Evolutionary conservation across 64 coral and sea anemone species (phyloP).

Genomic region (Montipora sp.): DNA sequence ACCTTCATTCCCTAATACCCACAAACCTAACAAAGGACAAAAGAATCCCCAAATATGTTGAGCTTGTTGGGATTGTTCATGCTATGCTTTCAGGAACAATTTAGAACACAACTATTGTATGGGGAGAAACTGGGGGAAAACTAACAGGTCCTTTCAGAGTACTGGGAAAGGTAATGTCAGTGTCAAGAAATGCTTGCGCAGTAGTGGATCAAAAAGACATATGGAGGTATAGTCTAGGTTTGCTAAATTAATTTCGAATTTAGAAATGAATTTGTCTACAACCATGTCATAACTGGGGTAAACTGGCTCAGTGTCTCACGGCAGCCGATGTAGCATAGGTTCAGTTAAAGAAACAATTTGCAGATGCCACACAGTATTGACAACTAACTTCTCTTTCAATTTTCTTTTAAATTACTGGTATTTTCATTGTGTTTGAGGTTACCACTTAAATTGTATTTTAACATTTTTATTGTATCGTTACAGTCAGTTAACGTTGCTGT

Average conservation of each 20-base stretch:
- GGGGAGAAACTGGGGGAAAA: background rate
- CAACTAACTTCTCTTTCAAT: background rate
- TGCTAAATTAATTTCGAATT: background rate
- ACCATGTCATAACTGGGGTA: background rate
- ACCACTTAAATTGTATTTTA: background rate
- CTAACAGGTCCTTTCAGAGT: background rate
- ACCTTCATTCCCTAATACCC: slow-evolving; percentile 25
- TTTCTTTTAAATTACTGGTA: background rate
- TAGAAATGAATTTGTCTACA: background rate
- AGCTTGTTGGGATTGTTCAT: slow-evolving; percentile 23
- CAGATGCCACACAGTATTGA: background rate
- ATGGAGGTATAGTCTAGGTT: background rate
- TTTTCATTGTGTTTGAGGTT: background rate
- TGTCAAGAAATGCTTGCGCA: background rate
- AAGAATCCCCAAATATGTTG: slow-evolving; percentile 35
- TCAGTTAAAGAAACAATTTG: slow-evolving; percentile 7
- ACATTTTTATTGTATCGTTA: background rate
- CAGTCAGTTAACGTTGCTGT: no score
- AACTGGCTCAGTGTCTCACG: background rate
- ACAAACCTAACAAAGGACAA: slow-evolving; percentile 19
- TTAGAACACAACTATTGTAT: background rate
- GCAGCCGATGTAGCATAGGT: background rate
- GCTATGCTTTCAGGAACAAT: background rate
- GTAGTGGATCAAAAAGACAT: no score
- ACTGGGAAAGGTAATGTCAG: background rate